These are phyloP conservation scores for Platorchestia sp. DNA, from an alignment of 1,140 invertebrate genomes.

Conservation along the genomic window DNA sequence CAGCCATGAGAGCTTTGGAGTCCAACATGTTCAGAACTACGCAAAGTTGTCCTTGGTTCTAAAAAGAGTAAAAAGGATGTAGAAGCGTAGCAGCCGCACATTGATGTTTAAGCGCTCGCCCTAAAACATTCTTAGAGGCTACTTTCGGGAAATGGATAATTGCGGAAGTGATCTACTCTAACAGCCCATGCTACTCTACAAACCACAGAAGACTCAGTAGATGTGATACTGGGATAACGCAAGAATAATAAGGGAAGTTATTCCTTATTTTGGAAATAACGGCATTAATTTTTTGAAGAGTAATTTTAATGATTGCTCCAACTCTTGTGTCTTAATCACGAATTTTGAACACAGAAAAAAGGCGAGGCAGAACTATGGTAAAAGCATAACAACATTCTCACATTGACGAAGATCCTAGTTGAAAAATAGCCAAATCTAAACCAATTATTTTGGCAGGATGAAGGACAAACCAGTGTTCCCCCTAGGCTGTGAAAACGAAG, in stretches of 20 bases:
- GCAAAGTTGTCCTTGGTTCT: background rate
- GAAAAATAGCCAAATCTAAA: no score
- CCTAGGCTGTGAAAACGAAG: no score
- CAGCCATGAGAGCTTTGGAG: background rate
- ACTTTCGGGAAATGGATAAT: background rate
- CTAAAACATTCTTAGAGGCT: background rate
- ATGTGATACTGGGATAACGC: background rate
- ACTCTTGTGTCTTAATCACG: background rate
- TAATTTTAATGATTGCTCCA: background rate
- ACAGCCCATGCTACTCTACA: background rate
- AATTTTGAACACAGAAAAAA: background rate
- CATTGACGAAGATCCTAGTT: no score
- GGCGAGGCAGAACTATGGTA: background rate
- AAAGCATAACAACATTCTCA: no score
- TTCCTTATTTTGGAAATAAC: background rate
- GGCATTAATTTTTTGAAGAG: background rate
- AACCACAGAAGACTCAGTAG: background rate
- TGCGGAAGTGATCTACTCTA: background rate
- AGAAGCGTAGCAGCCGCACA: background rate
- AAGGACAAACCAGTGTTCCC: no score
- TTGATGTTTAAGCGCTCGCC: background rate
- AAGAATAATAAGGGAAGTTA: background rate
- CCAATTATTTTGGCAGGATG: no score
- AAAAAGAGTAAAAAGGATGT: background rate
- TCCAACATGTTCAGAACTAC: background rate